Evolutionary conservation across 2,113 vertebrate species (phyloP), one percentile per base, ranked within the genome.

Genomic region (Sander vitreus): DNA sequence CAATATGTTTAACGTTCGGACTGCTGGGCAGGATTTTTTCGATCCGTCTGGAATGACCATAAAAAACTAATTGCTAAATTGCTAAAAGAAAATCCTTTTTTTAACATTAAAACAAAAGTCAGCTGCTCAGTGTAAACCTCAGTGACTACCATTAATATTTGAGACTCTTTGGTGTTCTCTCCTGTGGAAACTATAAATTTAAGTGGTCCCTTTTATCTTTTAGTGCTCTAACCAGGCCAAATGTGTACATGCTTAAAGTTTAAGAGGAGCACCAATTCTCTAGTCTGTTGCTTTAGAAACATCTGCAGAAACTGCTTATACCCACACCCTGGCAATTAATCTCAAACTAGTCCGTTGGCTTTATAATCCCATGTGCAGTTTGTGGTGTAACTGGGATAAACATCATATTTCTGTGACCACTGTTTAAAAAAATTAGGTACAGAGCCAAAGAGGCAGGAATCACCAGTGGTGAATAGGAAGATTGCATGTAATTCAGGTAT

Each of bases 161-260:
- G 11, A 87, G 19, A 62, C 82, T 78, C 86, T 92, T 92, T 92
- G 88, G 89, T 89, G 85, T 85, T 84, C 58, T 71, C 83, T 92
- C 78, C 68, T 65, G 80, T 86, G 83, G 83, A 90, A 92, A 86
- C 73, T 66, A 82, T 85, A 88, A 47, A 90, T 89, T 89, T 74
- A 78, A 78, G 54, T 0, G 0, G 0, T 45, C 21, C 54, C 85
- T 93, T 88, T 93, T 76, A 93, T 89, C 83, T 91, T 73, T 78
- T 47, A 43, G 74, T 1, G 27, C 58, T 36, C 43, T 51, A 87
- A 76, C 81, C 79, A 87, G 79, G 84, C 84, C 85, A 78, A 89
- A 87, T 73, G 66, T 71, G 80, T 53, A 73, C 30, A 57, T 54
- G 65, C 54, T 84, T 81, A 84, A 86, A 85, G 74, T 91, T 89